Evolutionary conservation across 2,888 invertebrate species (phyloP).

Genomic region (Apodemia duryi): DNA sequence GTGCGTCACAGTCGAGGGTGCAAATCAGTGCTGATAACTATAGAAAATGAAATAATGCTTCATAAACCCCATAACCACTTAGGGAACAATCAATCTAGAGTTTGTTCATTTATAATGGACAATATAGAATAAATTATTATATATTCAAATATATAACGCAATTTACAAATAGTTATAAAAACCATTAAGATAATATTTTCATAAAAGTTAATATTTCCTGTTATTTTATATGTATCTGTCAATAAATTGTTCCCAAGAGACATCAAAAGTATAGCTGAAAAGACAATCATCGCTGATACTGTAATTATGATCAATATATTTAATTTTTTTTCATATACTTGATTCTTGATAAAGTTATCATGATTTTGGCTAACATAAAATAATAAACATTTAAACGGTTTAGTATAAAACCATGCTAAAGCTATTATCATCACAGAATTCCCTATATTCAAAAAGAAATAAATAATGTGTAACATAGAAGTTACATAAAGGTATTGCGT

Average conservation of each 20-base stretch:
- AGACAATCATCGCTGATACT: not conserved
- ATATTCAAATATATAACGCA: slow-evolving; percentile 2
- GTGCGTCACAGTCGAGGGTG: no score
- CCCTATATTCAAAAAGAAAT: not conserved
- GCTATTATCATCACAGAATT: not conserved
- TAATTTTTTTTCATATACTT: not conserved
- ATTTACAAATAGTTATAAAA: not conserved
- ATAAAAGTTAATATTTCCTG: not conserved
- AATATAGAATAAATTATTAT: not conserved
- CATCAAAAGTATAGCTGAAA: not conserved
- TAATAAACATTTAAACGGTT: not conserved
- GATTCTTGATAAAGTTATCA: not conserved
- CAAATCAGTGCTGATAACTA: no score
- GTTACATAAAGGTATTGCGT: not conserved
- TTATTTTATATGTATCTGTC: not conserved
- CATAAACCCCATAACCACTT: no score
- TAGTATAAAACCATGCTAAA: not conserved
- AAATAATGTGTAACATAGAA: not conserved
- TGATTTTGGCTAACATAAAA: not conserved
- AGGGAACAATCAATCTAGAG: no score
- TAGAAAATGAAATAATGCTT: no score
- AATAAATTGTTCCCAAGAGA: not conserved
- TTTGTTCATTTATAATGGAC: not conserved
- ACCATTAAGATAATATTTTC: not conserved
- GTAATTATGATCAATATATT: not conserved